Percentiles rank a stretch among this genome's conserved stretches.
These are phyloP conservation scores for Listrodromus nycthemerus DNA, from an alignment of 2,888 invertebrate species.

Conservation along the genomic window DNA sequence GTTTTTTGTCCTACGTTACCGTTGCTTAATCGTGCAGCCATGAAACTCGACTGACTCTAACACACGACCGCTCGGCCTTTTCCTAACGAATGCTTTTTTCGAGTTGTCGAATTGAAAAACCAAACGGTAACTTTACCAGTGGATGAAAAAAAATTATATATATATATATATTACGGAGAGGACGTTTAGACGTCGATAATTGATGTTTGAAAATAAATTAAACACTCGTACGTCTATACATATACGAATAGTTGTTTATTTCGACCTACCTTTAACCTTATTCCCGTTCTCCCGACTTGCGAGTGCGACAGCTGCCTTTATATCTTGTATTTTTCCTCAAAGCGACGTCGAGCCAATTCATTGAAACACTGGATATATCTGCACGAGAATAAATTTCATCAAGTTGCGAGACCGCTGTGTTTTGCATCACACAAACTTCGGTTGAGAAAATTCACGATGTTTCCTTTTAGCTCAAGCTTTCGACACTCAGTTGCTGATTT, in stretches of 20 bases:
- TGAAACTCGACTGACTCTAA: slow-evolving; percentile 69
- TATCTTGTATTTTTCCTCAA: neutral
- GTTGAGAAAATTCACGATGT: no score
- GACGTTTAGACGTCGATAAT: slow-evolving; percentile 76
- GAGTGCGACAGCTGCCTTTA: neutral
- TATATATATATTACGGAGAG: slow-evolving; percentile 53
- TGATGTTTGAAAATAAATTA: slow-evolving; percentile 78
- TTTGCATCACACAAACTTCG: no score
- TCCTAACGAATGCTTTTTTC: slow-evolving; percentile 65
- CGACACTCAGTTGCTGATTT: neutral
- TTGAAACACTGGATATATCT: no score
- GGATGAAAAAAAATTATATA: slow-evolving; percentile 16
- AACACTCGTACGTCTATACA: slow-evolving; percentile 64
- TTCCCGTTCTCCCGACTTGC: neutral
- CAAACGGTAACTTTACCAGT: slow-evolving; percentile 60
- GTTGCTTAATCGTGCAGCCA: slow-evolving; percentile 69
- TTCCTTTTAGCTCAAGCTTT: neutral
- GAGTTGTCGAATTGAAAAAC: slow-evolving; percentile 64
- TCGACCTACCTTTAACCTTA: slow-evolving; percentile 9
- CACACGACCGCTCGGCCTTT: slow-evolving; percentile 66
- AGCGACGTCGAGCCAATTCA: no score
- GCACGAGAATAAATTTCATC: no score
- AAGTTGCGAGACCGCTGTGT: no score
- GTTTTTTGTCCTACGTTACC: slow-evolving; percentile 44
- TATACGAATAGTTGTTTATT: slow-evolving; percentile 31